Evolutionary conservation across 2,888 invertebrate species (phyloP).

Genomic region (Dicroscelio sp.): DNA sequence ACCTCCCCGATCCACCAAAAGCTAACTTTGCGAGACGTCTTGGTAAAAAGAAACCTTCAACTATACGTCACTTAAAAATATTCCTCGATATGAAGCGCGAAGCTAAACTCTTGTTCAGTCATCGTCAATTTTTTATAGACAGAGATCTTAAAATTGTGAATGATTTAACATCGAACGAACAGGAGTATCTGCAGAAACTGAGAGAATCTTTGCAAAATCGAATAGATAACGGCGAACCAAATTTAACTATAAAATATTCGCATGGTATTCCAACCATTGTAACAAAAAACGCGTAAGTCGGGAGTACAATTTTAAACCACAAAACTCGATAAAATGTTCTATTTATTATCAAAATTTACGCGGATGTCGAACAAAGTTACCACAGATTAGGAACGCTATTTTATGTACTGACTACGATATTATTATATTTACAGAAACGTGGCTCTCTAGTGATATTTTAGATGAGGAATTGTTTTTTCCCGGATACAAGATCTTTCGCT

Average conservation of each 20-base stretch:
- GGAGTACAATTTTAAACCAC: background rate
- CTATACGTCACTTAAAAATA: background rate
- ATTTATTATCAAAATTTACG: conserved; percentile 33
- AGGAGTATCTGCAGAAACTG: background rate
- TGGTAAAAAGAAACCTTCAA: background rate
- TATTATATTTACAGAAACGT: conserved; percentile 11
- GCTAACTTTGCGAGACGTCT: background rate
- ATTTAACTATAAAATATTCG: background rate
- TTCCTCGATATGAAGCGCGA: background rate
- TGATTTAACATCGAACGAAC: background rate
- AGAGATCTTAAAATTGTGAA: background rate
- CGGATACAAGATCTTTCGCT: background rate
- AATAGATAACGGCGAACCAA: background rate
- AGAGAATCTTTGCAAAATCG: background rate
- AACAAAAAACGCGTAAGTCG: conserved; percentile 20
- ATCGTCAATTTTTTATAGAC: background rate
- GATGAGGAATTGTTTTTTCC: background rate
- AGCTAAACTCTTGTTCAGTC: background rate
- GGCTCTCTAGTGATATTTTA: background rate
- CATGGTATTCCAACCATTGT: background rate
- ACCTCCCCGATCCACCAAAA: background rate
- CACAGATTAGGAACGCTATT: background rate
- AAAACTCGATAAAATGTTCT: background rate
- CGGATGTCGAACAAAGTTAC: conserved; percentile 11
- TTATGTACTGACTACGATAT: background rate